Percentiles rank a stretch among this genome's conserved stretches.
phyloP scores from a whole-genome alignment of 2,797 vertebrate genomes.

The Neoniphon sammara region DNA sequence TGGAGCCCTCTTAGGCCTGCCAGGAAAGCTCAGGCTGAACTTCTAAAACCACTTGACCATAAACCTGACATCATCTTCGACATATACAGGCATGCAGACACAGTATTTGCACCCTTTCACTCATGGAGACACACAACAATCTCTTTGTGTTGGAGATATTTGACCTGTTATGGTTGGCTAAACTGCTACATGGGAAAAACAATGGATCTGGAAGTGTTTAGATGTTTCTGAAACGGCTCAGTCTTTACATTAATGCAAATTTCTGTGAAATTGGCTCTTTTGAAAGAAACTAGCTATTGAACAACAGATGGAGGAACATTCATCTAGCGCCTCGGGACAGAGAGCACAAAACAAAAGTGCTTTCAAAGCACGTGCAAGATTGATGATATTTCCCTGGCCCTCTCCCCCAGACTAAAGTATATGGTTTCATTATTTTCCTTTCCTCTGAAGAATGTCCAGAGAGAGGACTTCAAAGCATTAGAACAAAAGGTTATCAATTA shows the following conservation, averaged over 20 bases:
- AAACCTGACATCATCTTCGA: conserved; percentile 12
- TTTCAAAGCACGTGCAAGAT: conserved; percentile 12
- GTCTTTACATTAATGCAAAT: background rate
- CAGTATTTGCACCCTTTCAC: background rate
- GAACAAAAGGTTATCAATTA: conserved; percentile 10
- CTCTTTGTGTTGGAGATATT: too few species aligned
- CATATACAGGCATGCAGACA: background rate
- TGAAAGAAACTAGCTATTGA: background rate
- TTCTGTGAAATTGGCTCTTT: background rate
- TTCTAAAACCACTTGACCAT: background rate
- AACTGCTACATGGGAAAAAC: background rate
- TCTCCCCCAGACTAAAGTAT: background rate
- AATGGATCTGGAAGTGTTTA: background rate
- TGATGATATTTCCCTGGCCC: conserved; percentile 7
- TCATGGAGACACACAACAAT: background rate
- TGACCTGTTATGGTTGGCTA: background rate
- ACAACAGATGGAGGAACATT: background rate
- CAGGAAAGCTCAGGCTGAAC: conserved; percentile 48
- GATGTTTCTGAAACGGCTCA: background rate
- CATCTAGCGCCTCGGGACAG: background rate
- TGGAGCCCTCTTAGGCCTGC: conserved; percentile 39
- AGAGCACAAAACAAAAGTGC: background rate
- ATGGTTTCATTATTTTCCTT: conserved; percentile 8
- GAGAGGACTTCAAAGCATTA: background rate
- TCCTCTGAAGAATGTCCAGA: background rate